A percentile compares a stretch with the other conserved stretches of the same genome.
Conservation (phyloP, 2,113 vertebrate genomes). For the Corythoichthys haematopterus region DNA sequence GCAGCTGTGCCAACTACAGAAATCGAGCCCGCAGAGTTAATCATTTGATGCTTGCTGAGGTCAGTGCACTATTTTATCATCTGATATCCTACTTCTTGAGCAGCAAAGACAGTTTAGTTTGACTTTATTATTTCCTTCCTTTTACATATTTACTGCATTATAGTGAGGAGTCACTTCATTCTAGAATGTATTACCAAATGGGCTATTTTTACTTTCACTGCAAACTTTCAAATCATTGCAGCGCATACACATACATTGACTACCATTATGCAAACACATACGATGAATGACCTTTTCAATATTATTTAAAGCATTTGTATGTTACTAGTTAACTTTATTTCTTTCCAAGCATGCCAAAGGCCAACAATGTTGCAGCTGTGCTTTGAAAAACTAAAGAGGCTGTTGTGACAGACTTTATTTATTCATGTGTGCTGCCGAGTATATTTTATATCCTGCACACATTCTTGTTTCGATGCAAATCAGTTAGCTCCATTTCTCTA, state of each 20-base stretch:
- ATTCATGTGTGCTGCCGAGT: background rate
- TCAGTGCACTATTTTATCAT: no score
- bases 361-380: background rate
- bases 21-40: background rate
- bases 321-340: background rate
- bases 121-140: background rate
- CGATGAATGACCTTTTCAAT: background rate
- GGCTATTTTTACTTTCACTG: background rate
- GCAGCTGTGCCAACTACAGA: no score
- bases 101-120: background rate
- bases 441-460: background rate
- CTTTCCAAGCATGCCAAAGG: background rate
- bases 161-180: background rate
- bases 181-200: background rate
- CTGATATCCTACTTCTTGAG: no score
- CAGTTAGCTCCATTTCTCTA: background rate
- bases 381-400: background rate
- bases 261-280: background rate
- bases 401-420: background rate
- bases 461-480: background rate
- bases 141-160: background rate
- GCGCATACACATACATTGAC: background rate
- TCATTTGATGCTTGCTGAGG: background rate
- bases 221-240: background rate
- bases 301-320: background rate